phyloP scores from a whole-genome alignment of 2,113 vertebrate species.

The Crocuta crocuta region DNA sequence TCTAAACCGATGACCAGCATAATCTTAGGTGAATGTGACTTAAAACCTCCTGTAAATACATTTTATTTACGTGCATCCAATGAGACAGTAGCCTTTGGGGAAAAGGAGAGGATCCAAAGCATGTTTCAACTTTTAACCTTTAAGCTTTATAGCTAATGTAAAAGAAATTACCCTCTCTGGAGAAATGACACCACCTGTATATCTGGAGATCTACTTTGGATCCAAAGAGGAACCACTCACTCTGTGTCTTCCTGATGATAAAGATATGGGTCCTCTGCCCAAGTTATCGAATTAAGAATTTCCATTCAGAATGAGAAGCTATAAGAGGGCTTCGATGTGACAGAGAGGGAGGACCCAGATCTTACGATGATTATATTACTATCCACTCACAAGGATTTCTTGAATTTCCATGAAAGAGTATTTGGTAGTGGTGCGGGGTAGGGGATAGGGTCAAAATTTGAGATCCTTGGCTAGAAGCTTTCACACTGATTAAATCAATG shows the following conservation, averaged over 20 bases:
- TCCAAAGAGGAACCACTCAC: background rate
- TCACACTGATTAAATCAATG: conserved; percentile 11
- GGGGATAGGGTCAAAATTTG: background rate
- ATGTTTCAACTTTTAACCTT: background rate
- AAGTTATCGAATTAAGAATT: background rate
- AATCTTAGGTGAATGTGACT: background rate
- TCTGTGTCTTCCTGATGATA: background rate
- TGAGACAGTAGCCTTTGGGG: background rate
- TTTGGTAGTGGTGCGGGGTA: background rate
- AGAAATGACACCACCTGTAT: background rate
- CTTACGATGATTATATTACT: background rate
- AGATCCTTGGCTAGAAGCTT: background rate
- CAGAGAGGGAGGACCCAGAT: background rate
- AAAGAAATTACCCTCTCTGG: background rate
- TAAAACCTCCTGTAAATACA: background rate
- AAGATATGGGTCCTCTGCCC: background rate
- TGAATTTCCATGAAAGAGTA: conserved; percentile 1
- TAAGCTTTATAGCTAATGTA: background rate
- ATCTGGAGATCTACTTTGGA: background rate
- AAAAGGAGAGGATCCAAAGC: background rate
- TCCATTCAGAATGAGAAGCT: conserved; percentile 1
- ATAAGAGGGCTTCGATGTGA: background rate
- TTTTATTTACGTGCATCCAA: conserved; percentile 7
- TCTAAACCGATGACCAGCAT: background rate
- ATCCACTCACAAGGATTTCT: background rate